Base-by-base conservation (phyloP, 1,140 invertebrate species). In the Caligus rogercresseyi region DNA sequence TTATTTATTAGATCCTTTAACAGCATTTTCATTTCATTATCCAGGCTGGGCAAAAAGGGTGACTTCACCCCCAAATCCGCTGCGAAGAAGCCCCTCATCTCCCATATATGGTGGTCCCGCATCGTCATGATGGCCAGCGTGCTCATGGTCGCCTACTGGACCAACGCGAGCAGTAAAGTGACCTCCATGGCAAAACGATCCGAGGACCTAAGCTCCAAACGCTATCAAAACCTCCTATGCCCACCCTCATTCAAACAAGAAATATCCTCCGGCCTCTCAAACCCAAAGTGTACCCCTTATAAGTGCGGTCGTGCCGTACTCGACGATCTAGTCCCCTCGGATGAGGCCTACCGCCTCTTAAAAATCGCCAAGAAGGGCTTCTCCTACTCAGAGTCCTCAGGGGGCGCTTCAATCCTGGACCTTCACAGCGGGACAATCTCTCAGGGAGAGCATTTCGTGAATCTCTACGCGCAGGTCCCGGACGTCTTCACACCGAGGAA, bases 361-460 rank as follows among this genome's bases (percentile, higher is more conserved):
- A 75, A 77, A 68, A 74, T 87, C 63, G 83, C 81, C 2, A 76
- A 79, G 67, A 80, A 76, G 71, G 83, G 80, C 11, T 76, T 87
- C 43, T 75, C 78, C 66, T 72, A 81, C 54, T 80, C 79, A 13
- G 78, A 79, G 1, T 82, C 83, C 2, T 71, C 75, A 64, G 84
- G 85, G 26, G 84, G 84, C 14, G 85, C 84, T 1, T 85, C 84
- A 54, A 85, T 87, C 64, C 73, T 91, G 60, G 86, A 90, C 74
- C 73, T 91, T 21, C 82, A 89, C 71, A 84, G 83, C 54, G 87
- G 87, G 25, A 84, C 86, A 24, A 69, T 91, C n/a, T 88, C 85
- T 11, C 80, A 81, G 70, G 81, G 81, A 52, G 76, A 79, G 61
- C 72, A 77, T 67, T 88, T 88, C 73, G 73, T 87, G 20, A 84